A percentile compares a stretch with the other conserved stretches of the same genome.
Conservation (phyloP, 2,113 vertebrate genomes). For the Xiphias gladius region DNA sequence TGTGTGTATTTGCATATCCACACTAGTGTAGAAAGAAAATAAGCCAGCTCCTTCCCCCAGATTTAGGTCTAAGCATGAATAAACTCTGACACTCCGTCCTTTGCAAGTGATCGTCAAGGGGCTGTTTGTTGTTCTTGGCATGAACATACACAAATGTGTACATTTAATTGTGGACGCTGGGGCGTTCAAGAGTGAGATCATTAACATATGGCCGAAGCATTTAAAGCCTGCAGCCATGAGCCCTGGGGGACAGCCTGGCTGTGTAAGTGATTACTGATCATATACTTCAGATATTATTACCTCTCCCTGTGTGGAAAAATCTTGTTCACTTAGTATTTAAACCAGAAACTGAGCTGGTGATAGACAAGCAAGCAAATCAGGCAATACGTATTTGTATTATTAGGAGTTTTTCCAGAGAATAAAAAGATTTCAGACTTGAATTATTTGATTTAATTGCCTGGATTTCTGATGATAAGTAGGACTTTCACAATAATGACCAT, state of each 20-base stretch:
- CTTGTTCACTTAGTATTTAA: constrained; percentile 35
- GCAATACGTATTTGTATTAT: constrained; percentile 30
- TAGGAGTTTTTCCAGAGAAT: not conserved
- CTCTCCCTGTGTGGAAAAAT: constrained; percentile 48
- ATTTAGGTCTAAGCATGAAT: constrained; percentile 69
- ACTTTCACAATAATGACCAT: not conserved
- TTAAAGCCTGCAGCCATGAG: constrained; percentile 53
- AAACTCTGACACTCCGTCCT: constrained; percentile 74
- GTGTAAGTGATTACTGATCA: constrained; percentile 62
- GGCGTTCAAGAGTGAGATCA: constrained; percentile 75
- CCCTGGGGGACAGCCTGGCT: constrained; percentile 59
- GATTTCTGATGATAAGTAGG: constrained; percentile 2
- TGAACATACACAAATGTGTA: constrained; percentile 75
- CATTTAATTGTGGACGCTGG: constrained; percentile 64
- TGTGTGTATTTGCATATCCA: constrained; percentile 67
- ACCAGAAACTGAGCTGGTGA: constrained; percentile 40
- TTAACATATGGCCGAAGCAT: constrained; percentile 69
- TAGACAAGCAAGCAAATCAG: constrained; percentile 44
- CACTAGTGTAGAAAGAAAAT: constrained; percentile 64
- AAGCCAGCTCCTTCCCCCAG: constrained; percentile 68
- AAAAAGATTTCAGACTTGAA: not conserved
- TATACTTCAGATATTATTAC: constrained; percentile 61
- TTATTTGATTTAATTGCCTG: constrained; percentile 6
- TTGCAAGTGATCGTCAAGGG: constrained; percentile 70
- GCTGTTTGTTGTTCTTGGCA: constrained; percentile 79